phyloP scores from a whole-genome alignment of 2,113 vertebrate genomes.

The Notarius quadriscutis region DNA sequence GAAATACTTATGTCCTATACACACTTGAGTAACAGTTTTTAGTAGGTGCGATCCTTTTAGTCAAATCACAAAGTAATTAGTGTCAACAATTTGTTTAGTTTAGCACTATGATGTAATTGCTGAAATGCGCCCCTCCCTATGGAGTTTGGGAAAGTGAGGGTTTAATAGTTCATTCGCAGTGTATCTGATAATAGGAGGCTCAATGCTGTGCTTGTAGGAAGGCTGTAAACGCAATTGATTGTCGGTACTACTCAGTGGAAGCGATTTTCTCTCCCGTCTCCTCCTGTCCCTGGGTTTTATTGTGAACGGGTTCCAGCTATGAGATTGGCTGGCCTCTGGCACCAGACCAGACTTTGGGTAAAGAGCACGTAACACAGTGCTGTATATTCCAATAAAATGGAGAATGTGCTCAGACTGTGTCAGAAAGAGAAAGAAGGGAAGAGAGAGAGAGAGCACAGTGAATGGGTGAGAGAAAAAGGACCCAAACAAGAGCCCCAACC shows the following conservation, averaged over 20 bases:
- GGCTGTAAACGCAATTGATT: slow-evolving; percentile 46
- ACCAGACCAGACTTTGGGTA: slow-evolving; percentile 64
- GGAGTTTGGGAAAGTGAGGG: slow-evolving; percentile 8
- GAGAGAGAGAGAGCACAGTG: slow-evolving; percentile 41
- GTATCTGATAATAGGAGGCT: slow-evolving; percentile 20
- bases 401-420: slow-evolving; percentile 40
- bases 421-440: background rate
- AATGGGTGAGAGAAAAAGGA: slow-evolving; percentile 49
- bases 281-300: slow-evolving; percentile 45
- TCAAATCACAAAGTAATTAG: slow-evolving; percentile 37
- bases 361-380: slow-evolving; percentile 60
- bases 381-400: slow-evolving; percentile 63
- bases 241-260: slow-evolving; percentile 31
- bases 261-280: background rate
- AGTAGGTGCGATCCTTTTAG: slow-evolving; percentile 31
- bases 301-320: slow-evolving; percentile 51
- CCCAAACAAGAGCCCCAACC: slow-evolving; percentile 55
- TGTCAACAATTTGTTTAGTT: slow-evolving; percentile 32
- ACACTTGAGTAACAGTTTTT: slow-evolving; percentile 21
- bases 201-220: slow-evolving; percentile 26
- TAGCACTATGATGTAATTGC: background rate
- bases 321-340: slow-evolving; percentile 66
- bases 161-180: slow-evolving; percentile 30
- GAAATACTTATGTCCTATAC: slow-evolving; percentile 34
- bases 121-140: background rate